Evolutionary conservation across 2,888 invertebrate species (phyloP).

Genomic region (Drosophila barbarae): DNA sequence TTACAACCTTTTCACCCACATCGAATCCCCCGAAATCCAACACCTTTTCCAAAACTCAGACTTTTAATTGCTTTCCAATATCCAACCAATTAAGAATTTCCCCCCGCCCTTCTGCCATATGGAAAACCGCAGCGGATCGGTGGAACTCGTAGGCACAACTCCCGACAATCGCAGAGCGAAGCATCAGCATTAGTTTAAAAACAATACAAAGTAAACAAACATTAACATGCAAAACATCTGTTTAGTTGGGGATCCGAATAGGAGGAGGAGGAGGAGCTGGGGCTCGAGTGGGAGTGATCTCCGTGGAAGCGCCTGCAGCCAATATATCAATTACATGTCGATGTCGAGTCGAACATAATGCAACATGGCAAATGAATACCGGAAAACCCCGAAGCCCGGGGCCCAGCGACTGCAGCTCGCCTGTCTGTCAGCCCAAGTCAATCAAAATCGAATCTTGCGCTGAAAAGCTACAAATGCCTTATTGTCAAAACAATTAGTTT

Average conservation of each 20-base stretch:
- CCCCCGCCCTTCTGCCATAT: slow-evolving; percentile 19
- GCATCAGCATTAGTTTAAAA: slow-evolving; percentile 63
- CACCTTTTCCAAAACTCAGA: not conserved
- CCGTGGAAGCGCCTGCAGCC: slow-evolving; percentile 44
- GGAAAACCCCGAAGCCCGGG: slow-evolving; percentile 62
- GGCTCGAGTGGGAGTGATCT: slow-evolving; percentile 13
- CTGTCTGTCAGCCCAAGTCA: slow-evolving; percentile 63
- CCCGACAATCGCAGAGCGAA: slow-evolving; percentile 26
- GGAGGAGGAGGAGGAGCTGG: not conserved
- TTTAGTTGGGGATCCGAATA: slow-evolving; percentile 25
- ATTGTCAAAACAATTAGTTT: slow-evolving; percentile 79
- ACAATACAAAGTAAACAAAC: slow-evolving; percentile 61
- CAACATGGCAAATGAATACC: slow-evolving; percentile 53
- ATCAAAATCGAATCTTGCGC: slow-evolving; percentile 58
- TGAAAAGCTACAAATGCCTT: slow-evolving; percentile 78
- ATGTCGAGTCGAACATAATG: slow-evolving; percentile 64
- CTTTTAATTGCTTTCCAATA: slow-evolving; percentile 33
- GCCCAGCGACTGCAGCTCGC: slow-evolving; percentile 28
- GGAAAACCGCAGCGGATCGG: slow-evolving; percentile 41
- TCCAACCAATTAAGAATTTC: slow-evolving; percentile 39
- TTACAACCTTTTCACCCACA: not conserved
- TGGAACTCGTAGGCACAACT: slow-evolving; percentile 13
- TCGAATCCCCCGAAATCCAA: not conserved
- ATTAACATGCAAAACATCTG: slow-evolving; percentile 60
- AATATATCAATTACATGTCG: slow-evolving; percentile 69